phyloP scores from a whole-genome alignment of 2,888 invertebrate species.

The Sminthurinus aureus region DNA sequence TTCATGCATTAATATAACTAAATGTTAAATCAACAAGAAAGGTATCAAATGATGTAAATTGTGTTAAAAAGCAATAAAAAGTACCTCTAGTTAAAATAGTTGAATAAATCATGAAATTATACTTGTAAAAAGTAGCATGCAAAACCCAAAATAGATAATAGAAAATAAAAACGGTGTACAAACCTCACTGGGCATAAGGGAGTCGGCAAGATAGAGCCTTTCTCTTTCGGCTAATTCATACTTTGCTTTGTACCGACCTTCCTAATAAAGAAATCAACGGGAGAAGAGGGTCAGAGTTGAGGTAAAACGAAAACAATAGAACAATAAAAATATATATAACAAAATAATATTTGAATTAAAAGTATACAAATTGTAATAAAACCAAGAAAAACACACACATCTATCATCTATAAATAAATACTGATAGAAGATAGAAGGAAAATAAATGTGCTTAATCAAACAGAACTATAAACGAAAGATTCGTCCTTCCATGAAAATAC shows the following conservation, averaged over 20 bases:
- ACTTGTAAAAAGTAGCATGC: slow-evolving; percentile 22
- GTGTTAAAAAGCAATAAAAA: not conserved
- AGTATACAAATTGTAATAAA: too few relatives aligned
- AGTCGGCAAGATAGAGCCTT: slow-evolving; percentile 54
- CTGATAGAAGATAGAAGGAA: too few relatives aligned
- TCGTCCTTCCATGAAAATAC: too few relatives aligned
- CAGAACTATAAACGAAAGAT: too few relatives aligned
- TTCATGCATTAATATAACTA: too few relatives aligned
- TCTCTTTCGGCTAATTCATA: slow-evolving; percentile 60
- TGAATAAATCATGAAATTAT: too few relatives aligned
- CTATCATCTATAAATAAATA: too few relatives aligned
- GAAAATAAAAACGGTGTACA: slow-evolving; percentile 49
- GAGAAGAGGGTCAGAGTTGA: slow-evolving; percentile 33
- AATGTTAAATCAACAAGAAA: not conserved
- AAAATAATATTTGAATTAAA: too few relatives aligned
- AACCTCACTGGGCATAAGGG: slow-evolving; percentile 59
- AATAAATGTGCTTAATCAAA: too few relatives aligned
- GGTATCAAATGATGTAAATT: not conserved
- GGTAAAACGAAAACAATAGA: not conserved
- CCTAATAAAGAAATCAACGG: slow-evolving; percentile 54
- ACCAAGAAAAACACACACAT: too few relatives aligned
- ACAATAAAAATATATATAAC: too few relatives aligned
- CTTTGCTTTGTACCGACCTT: slow-evolving; percentile 60
- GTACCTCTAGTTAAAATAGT: not conserved
- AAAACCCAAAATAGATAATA: slow-evolving; percentile 42